Evolutionary conservation across 2,888 invertebrate species (phyloP).

Genomic region (Spisula solida): DNA sequence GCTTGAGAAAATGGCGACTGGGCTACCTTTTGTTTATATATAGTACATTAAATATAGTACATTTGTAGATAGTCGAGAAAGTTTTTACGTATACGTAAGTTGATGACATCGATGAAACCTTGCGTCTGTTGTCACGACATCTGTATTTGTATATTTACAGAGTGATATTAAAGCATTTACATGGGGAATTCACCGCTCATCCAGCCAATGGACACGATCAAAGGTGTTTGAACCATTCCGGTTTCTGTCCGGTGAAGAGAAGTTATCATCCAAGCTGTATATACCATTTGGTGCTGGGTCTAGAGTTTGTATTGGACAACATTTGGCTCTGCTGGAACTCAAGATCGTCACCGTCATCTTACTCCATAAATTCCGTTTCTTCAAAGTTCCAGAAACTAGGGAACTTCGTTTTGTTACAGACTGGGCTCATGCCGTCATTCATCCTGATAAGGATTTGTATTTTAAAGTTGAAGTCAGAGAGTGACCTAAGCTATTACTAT

Average conservation of each 20-base stretch:
- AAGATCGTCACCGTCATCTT: constrained; percentile 73
- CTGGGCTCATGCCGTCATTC: constrained; percentile 79
- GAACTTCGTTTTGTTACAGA: constrained; percentile 75
- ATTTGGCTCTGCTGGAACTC: constrained; percentile 75
- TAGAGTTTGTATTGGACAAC: constrained; percentile 79
- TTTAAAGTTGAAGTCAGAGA: constrained; percentile 57
- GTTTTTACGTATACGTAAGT: no score
- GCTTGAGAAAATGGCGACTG: no score
- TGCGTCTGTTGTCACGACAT: no score
- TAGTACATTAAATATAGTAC: no score
- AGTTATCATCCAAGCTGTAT: constrained; percentile 61
- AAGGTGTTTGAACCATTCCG: constrained; percentile 74
- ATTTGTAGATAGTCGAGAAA: no score
- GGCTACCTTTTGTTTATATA: no score
- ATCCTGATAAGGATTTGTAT: constrained; percentile 75
- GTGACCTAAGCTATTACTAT: not conserved
- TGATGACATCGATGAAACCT: no score
- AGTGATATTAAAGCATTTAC: constrained; percentile 76
- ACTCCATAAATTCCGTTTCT: constrained; percentile 70
- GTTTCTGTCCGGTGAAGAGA: constrained; percentile 59
- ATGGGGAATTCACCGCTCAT: constrained; percentile 78
- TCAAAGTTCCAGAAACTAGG: constrained; percentile 65
- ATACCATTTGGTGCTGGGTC: constrained; percentile 80
- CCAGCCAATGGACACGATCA: constrained; percentile 65
- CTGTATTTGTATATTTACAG: constrained; percentile 57